phyloP scores from a whole-genome alignment of 2,888 invertebrate species.

The Unio pictorum region DNA sequence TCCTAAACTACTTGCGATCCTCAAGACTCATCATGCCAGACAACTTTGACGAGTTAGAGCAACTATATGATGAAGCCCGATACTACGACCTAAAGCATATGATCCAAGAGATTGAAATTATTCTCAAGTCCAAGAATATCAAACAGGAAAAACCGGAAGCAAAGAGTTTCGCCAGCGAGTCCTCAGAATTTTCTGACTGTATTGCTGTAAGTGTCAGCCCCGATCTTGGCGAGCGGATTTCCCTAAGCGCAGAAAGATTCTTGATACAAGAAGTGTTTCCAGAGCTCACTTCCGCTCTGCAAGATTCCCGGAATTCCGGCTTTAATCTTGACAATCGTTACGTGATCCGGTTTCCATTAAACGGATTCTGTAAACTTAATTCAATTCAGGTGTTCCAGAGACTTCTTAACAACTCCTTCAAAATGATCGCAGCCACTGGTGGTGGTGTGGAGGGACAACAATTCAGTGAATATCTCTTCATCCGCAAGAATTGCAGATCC shows the following conservation, averaged over 20 bases:
- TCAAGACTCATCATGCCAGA: constrained; percentile 89
- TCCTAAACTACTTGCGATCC: constrained; percentile 96
- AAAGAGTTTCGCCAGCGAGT: constrained; percentile 10
- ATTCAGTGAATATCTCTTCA: constrained; percentile 90
- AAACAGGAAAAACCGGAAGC: constrained; percentile 47
- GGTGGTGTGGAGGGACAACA: constrained; percentile 91
- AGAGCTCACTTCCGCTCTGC: constrained; percentile 80
- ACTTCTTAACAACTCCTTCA: constrained; percentile 84
- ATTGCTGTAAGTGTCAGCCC: constrained; percentile 86
- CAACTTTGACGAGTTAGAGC: constrained; percentile 88
- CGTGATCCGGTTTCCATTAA: constrained; percentile 88
- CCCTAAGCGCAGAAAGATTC: constrained; percentile 85
- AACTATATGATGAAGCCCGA: constrained; percentile 90
- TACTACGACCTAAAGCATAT: constrained; percentile 86
- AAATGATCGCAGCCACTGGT: constrained; percentile 86
- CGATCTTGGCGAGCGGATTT: constrained; percentile 85
- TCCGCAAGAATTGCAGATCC: constrained; percentile 66
- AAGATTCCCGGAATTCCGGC: constrained; percentile 82
- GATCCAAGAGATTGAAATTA: constrained; percentile 65
- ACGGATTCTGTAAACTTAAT: constrained; percentile 91
- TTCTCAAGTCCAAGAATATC: constrained; percentile 34
- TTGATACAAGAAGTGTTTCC: constrained; percentile 77
- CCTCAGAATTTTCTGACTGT: constrained; percentile 78
- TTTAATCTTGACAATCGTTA: constrained; percentile 88
- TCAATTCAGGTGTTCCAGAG: constrained; percentile 90